phyloP scores from a whole-genome alignment of 2,888 invertebrate species.

The Rotaria magnacalcarata region DNA sequence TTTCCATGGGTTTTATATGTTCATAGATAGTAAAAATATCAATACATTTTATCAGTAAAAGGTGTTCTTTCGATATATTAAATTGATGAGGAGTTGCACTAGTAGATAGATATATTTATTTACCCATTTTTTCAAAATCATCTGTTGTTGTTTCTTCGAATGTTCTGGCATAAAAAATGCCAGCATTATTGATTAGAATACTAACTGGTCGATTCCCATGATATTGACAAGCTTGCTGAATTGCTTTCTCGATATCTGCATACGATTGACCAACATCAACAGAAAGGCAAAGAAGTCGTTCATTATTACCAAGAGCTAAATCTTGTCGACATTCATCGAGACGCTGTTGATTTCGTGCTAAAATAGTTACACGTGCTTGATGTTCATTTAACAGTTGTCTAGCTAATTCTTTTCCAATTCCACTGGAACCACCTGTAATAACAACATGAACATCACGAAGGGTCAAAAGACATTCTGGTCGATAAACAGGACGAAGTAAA shows the following conservation, averaged over 20 bases:
- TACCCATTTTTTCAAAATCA: conserved; percentile 60
- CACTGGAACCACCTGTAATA: not conserved
- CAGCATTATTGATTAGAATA: conserved; percentile 88
- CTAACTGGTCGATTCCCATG: conserved; percentile 66
- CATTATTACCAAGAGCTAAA: not conserved
- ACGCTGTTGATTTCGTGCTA: conserved; percentile 22
- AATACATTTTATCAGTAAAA: too few relatives aligned
- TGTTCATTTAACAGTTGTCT: not conserved
- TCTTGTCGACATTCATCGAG: conserved; percentile 30
- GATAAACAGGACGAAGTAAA: not conserved
- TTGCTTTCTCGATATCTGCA: not conserved
- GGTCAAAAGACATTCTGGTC: not conserved
- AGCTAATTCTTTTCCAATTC: conserved; percentile 9
- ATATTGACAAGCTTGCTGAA: conserved; percentile 6
- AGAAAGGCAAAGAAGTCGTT: not conserved
- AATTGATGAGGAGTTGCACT: too few relatives aligned
- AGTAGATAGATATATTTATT: conserved; percentile 36
- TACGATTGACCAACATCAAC: not conserved
- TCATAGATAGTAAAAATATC: too few relatives aligned
- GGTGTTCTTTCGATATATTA: too few relatives aligned
- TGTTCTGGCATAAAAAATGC: conserved; percentile 71
- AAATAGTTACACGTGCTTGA: conserved; percentile 26
- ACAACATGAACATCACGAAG: not conserved
- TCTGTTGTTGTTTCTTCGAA: conserved; percentile 72
- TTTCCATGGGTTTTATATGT: conserved; percentile 30